Evolutionary conservation across 2,797 vertebrate genomes (phyloP).

Genomic region (Sebastes vulpes): DNA sequence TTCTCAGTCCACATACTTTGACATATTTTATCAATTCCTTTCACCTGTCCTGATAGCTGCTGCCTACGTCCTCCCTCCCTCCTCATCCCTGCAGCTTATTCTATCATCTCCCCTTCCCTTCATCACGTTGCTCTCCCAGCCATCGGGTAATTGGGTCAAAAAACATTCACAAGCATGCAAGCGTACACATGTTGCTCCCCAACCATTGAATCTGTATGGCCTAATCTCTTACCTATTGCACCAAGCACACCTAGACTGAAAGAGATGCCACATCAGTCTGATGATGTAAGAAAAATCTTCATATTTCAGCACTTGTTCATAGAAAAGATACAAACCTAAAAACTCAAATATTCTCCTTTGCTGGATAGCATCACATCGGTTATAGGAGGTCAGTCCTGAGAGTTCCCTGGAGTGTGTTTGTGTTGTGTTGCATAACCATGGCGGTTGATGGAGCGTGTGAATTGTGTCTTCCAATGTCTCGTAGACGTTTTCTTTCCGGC

Average conservation of each 20-base stretch:
- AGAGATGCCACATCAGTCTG: not conserved
- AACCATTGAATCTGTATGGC: not conserved
- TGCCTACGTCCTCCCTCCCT: not conserved
- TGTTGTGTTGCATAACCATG: constrained; percentile 60
- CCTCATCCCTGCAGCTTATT: not conserved
- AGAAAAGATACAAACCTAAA: not conserved
- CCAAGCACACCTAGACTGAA: not conserved
- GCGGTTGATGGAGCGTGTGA: constrained; percentile 72
- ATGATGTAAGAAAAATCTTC: not conserved
- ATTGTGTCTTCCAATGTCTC: constrained; percentile 52
- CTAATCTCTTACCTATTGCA: constrained; percentile 1
- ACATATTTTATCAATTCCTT: not conserved
- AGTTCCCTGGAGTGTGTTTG: constrained; percentile 51
- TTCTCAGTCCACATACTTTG: not conserved
- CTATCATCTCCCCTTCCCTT: not conserved
- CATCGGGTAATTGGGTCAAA: constrained; percentile 49
- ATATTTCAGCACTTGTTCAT: not conserved
- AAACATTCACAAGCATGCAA: constrained; percentile 22
- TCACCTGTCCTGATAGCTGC: not conserved
- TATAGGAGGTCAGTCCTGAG: constrained; percentile 20
- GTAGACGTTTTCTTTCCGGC: constrained; percentile 49
- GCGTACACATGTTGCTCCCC: not conserved
- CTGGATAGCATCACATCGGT: constrained; percentile 5
- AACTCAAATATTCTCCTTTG: not conserved
- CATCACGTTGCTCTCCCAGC: not conserved